Percentiles rank a stretch among this genome's conserved stretches.
Conservation (phyloP, 2,797 vertebrate species). For the Danio albolineatus region DNA sequence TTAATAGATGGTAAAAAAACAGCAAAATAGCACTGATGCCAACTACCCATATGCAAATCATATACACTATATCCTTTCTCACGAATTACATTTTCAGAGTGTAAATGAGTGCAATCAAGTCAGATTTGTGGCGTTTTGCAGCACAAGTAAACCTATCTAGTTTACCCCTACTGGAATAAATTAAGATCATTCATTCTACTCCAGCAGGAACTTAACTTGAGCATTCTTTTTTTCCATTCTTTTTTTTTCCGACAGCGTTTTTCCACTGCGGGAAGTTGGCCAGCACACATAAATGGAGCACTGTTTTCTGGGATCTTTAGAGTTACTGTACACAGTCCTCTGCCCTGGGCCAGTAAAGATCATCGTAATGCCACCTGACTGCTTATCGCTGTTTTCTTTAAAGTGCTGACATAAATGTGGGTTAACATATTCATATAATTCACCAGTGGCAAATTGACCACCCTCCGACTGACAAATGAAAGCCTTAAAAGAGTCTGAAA, state of each 20-base stretch:
- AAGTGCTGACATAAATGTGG: constrained; percentile 31
- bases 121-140: not conserved
- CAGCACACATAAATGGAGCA: constrained; percentile 47
- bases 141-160: constrained; percentile 9
- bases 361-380: constrained; percentile 3
- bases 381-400: constrained; percentile 1
- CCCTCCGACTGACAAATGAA: constrained; percentile 41
- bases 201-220: constrained; percentile 33
- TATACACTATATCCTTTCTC: not conserved
- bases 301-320: constrained; percentile 44
- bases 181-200: constrained; percentile 38
- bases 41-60: not conserved
- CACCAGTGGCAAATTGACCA: constrained; percentile 13
- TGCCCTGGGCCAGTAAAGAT: constrained; percentile 18
- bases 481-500: constrained; percentile 43
- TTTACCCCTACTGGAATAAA: constrained; percentile 19
- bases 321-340: constrained; percentile 24
- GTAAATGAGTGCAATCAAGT: not conserved
- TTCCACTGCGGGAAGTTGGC: constrained; percentile 43
- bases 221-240: constrained; percentile 17
- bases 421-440: constrained; percentile 38
- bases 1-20: not conserved
- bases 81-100: too few relatives aligned
- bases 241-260: constrained; percentile 43
- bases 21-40: not conserved